These are phyloP conservation scores for Caenorhabditis briggsae DNA, from an alignment of 1,140 invertebrate species.

Conservation along the genomic window DNA sequence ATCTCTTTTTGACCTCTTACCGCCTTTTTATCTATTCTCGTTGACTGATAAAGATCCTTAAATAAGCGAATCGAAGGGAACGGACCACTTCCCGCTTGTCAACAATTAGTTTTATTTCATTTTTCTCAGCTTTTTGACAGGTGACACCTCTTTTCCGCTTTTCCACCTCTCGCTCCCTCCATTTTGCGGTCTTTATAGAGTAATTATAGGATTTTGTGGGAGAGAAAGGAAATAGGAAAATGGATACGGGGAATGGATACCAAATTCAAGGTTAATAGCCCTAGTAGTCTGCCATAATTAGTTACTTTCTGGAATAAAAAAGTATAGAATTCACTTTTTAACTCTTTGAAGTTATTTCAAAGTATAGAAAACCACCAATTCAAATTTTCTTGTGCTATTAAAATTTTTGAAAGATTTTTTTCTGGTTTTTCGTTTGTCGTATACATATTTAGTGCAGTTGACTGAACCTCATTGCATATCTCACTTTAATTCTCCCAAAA, in stretches of 20 bases:
- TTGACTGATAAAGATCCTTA: slow-evolving; percentile 26
- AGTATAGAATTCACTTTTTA: not conserved
- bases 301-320: slow-evolving; percentile 37
- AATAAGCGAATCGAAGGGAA: slow-evolving; percentile 7
- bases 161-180: slow-evolving; percentile 42
- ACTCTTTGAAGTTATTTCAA: not conserved
- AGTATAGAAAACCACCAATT: no score
- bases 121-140: slow-evolving; percentile 52
- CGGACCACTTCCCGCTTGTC: not conserved
- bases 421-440: not conserved
- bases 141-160: slow-evolving; percentile 52
- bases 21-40: not conserved
- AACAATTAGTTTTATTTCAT: slow-evolving; percentile 48
- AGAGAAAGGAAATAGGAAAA: slow-evolving; percentile 36
- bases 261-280: slow-evolving; percentile 48
- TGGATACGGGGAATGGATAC: not conserved
- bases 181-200: slow-evolving; percentile 55
- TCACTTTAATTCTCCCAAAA: slow-evolving; percentile 20
- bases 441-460: not conserved
- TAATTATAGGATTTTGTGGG: slow-evolving; percentile 50
- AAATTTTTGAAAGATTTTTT: not conserved
- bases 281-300: slow-evolving; percentile 10
- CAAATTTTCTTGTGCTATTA: not conserved
- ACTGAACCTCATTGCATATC: slow-evolving; percentile 30
- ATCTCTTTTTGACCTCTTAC: slow-evolving; percentile 46